Conservation (phyloP, 2,888 invertebrate genomes). For the Pyrgus malvae region DNA sequence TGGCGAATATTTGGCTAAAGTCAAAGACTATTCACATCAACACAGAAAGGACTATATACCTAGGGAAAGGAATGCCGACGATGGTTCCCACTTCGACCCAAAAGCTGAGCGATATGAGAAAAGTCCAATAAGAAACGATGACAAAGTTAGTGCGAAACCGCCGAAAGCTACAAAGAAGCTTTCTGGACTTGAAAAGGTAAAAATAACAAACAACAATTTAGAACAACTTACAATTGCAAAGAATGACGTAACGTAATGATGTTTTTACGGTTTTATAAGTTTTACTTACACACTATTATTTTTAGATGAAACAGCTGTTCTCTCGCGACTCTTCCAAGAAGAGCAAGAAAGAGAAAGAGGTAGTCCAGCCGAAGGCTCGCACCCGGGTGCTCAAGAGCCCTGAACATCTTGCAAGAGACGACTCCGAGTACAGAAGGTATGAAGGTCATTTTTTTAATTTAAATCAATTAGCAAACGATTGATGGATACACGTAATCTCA, state of each 20-base stretch:
- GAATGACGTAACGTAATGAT: neutral
- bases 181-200: constrained; percentile 88
- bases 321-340: constrained; percentile 86
- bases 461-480: too few species aligned
- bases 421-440: constrained; percentile 73
- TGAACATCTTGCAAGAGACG: constrained; percentile 75
- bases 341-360: constrained; percentile 84
- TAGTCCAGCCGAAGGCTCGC: constrained; percentile 75
- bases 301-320: constrained; percentile 88
- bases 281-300: neutral
- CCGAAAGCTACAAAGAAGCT: constrained; percentile 85
- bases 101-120: constrained; percentile 83
- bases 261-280: neutral
- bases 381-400: constrained; percentile 80
- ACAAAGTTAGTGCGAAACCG: constrained; percentile 79
- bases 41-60: constrained; percentile 62
- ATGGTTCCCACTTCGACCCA: constrained; percentile 85
- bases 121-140: constrained; percentile 72
- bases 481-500: too few species aligned
- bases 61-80: constrained; percentile 83
- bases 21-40: constrained; percentile 60
- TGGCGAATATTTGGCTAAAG: constrained; percentile 64
- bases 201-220: too few species aligned
- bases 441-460: too few species aligned
- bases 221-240: too few species aligned